Base-by-base conservation (phyloP, 2,797 vertebrate genomes). In the Microctenopoma stevenorrisi region DNA sequence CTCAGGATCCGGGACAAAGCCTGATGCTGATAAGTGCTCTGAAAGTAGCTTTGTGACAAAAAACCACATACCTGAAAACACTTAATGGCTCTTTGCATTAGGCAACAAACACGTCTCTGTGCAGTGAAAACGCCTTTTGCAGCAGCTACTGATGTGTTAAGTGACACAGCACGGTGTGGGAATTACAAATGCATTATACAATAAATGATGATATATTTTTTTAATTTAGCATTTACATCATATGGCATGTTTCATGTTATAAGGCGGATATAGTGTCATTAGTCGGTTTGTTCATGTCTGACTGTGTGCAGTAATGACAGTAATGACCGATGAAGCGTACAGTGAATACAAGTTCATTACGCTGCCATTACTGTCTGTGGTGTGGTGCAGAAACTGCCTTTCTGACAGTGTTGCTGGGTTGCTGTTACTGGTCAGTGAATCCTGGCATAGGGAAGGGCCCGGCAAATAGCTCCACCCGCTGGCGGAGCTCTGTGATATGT, bases 371-470 rank as follows among this genome's bases (percentile, higher is more conserved):
- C 7, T 7, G 7, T 38, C n/a, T 37, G n/a, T 7, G 26, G 37
- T 18, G 46, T 15, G 61, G 25, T 11, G 10, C 22, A 22, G 11
- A 40, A 44, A 28, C 14, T 3, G 33, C 9, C 16, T 53, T 0
- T 54, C 4, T 72, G 33, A 2, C 15, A 25, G 28, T 35, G 44
- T 10, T 37, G 37, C 30, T 33, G 30, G 7, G 33, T 35, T 35
- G 30, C 10, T 10, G 13, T 79, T 46, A 85, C 56, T 87, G 86
- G 79, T 88, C 86, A 74, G 75, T 84, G 87, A 96, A 96, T 30
- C 96, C 95, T 0, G 95, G 95, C 95, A 95, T 96, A 67, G 95
- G 95, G 89, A 97, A 96, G 87, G 93, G 91, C 69, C 95, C 93
- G 53, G 96, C 91, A 3, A 96, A 96, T 50, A 92, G 90, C 86